A percentile compares a stretch with the other conserved stretches of the same genome.
Conservation (phyloP, 2,888 invertebrate species). For the Ochlodes sylvanus region DNA sequence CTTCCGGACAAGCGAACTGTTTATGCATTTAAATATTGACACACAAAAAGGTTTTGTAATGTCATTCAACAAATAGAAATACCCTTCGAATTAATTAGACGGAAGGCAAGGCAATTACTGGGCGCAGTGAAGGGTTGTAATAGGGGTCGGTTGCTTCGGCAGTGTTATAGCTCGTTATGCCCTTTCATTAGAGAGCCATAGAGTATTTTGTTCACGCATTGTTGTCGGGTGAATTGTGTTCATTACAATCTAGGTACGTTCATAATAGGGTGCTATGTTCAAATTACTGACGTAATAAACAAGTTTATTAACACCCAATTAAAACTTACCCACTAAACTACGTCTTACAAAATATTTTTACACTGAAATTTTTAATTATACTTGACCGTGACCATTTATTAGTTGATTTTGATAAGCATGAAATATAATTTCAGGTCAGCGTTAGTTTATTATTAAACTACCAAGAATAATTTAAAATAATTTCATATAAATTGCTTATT, state of each 20-base stretch:
- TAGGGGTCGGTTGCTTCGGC: conserved; percentile 49
- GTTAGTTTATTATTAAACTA: too few species aligned
- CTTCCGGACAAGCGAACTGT: too few species aligned
- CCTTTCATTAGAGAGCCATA: conserved; percentile 33
- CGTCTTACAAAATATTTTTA: background rate
- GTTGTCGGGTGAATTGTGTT: conserved; percentile 17
- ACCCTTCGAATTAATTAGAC: conserved; percentile 35
- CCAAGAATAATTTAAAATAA: too few species aligned
- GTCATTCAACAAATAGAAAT: background rate
- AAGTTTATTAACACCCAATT: background rate
- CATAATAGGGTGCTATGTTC: background rate
- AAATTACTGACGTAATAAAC: background rate
- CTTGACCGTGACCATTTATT: too few species aligned
- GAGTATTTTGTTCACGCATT: conserved; percentile 12
- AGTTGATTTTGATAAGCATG: too few species aligned
- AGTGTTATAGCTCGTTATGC: conserved; percentile 54
- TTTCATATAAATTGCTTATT: too few species aligned
- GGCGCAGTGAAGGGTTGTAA: conserved; percentile 43
- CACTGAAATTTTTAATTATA: too few species aligned
- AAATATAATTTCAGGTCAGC: too few species aligned
- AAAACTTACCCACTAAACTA: background rate
- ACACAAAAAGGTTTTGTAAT: background rate
- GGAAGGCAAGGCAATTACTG: conserved; percentile 42
- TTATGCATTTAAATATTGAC: background rate
- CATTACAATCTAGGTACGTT: conserved; percentile 32